phyloP scores from a whole-genome alignment of 2,113 vertebrate species.

The Eurypyga helias region DNA sequence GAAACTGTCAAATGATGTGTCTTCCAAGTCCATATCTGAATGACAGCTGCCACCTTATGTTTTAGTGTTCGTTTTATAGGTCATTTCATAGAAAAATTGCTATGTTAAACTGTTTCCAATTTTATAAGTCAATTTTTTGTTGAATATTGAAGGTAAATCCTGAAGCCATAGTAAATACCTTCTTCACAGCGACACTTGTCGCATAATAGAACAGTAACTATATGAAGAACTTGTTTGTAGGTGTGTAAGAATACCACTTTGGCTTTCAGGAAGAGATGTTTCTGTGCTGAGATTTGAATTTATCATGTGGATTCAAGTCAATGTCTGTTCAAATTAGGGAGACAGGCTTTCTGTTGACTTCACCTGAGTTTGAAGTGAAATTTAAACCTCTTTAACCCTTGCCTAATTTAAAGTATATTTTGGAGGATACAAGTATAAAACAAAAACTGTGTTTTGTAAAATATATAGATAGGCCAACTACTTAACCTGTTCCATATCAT shows the following conservation, averaged over 20 bases:
- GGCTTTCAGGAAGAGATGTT: background rate
- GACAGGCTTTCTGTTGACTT: background rate
- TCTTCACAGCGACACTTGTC: background rate
- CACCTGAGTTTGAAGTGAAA: background rate
- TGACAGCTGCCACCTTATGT: constrained; percentile 4
- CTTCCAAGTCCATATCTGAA: background rate
- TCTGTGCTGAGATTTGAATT: background rate
- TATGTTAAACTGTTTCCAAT: background rate
- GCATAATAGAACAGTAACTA: background rate
- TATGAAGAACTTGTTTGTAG: background rate
- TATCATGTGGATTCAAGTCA: background rate
- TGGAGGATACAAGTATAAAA: background rate
- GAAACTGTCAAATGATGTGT: background rate
- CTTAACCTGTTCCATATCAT: background rate
- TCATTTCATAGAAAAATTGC: background rate
- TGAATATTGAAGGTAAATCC: background rate
- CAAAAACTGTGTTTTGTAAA: background rate
- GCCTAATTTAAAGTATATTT: background rate
- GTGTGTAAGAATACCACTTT: background rate
- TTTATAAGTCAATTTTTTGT: background rate
- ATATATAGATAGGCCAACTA: background rate
- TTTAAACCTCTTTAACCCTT: background rate
- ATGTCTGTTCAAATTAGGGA: background rate
- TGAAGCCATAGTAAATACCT: background rate
- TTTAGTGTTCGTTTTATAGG: background rate